phyloP scores from a whole-genome alignment of 2,113 vertebrate genomes.

The Phyllostomus hastatus region DNA sequence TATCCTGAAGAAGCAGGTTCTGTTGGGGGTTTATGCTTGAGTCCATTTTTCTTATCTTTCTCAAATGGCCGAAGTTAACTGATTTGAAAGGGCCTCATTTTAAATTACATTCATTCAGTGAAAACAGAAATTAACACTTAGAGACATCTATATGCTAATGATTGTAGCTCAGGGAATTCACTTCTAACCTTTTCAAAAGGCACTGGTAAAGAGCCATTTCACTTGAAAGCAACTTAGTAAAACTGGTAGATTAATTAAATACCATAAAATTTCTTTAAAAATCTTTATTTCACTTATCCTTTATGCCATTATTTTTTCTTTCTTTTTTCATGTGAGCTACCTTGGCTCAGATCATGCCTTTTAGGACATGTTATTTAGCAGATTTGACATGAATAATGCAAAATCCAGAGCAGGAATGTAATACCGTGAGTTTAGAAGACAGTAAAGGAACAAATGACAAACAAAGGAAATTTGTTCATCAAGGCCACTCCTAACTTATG shows the following conservation, averaged over 20 bases:
- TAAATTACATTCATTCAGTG: slow-evolving; percentile 86
- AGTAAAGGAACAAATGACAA: slow-evolving; percentile 58
- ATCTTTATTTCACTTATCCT: slow-evolving; percentile 82
- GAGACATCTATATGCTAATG: slow-evolving; percentile 88
- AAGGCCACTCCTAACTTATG: background rate
- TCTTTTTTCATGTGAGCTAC: slow-evolving; percentile 63
- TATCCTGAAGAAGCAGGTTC: slow-evolving; percentile 81
- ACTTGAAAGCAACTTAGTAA: slow-evolving; percentile 86
- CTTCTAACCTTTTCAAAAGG: slow-evolving; percentile 87
- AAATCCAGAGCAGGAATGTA: slow-evolving; percentile 71
- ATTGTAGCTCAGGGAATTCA: slow-evolving; percentile 86
- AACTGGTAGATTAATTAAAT: slow-evolving; percentile 87
- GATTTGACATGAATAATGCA: slow-evolving; percentile 73
- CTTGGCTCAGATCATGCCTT: slow-evolving; percentile 69
- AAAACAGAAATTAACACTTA: slow-evolving; percentile 89
- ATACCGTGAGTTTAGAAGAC: slow-evolving; percentile 66
- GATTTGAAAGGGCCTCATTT: slow-evolving; percentile 86
- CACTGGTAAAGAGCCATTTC: slow-evolving; percentile 85
- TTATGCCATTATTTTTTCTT: slow-evolving; percentile 77
- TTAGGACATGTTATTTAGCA: slow-evolving; percentile 72
- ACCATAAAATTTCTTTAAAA: slow-evolving; percentile 83
- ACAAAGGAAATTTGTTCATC: slow-evolving; percentile 51
- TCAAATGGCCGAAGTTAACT: slow-evolving; percentile 84
- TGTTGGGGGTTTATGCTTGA: slow-evolving; percentile 75
- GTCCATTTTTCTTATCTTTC: slow-evolving; percentile 83